Base-by-base conservation (phyloP, 35 echinoderm and acorn worm species). In the Hemicentrotus pulcherrimus region DNA sequence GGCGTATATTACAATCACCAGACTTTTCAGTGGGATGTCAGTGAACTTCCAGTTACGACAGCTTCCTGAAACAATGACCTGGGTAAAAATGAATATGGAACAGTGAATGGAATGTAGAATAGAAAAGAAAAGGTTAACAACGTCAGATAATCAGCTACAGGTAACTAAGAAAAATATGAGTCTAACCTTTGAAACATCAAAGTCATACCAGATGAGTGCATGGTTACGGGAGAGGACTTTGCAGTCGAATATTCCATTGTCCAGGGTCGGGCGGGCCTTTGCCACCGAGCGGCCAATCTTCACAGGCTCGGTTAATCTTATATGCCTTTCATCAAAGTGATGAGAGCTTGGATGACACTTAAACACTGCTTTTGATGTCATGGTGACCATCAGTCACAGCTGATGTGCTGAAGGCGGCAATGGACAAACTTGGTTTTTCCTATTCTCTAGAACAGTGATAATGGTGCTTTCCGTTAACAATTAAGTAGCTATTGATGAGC, bases 241-340 rank as follows among this genome's bases (percentile, higher is more conserved):
- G 94, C 98, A 99, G 50, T 99, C 98, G 95, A 99, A 99, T 91
- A 99, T 99, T 65, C 95, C 97, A 96, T 99, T 99, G 15, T 99
- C 97, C 1, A 94, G 55, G 47, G 97, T 61, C 3, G 98, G 97
- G 95, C 97, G 91, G 18, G 96, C 96, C 70, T 97, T 98, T 52
- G 98, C 98, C 31, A 99, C 98, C 6, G 98, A 99, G 18, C 98
- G 96, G 14, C 98, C 98, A 24, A 99, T 98, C 95, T 99, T 99
- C 47, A 99, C 97, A 47, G 98, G 98, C 91, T 99, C 98, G 59
- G 92, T 95, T 48, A 99, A 95, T 18, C 95, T 91, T 28, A 99
- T 95, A 28, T 95, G 96, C 45, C 98, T 96, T 88, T 97, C 97
- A 94, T 99, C 94, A 94, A 99, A 99, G 14, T 97, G 98, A 94